Percentiles rank a stretch among this genome's conserved stretches.
Evolutionary conservation across 2,113 vertebrate species (phyloP).

Genomic region (Aleadryas rufinucha): DNA sequence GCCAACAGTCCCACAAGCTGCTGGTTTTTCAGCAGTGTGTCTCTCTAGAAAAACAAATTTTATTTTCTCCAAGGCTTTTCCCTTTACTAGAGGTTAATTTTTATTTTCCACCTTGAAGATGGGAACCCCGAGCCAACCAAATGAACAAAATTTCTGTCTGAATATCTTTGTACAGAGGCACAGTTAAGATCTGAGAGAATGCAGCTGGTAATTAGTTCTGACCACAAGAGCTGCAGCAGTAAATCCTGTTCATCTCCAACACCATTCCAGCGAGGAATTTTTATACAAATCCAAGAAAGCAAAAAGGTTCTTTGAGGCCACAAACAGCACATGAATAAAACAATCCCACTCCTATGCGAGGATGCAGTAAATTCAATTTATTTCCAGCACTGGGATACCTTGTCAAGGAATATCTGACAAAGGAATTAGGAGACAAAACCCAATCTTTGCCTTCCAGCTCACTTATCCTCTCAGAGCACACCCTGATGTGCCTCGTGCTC

Average conservation of each 20-base stretch:
- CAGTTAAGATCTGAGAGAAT: not conserved
- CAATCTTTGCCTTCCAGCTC: not conserved
- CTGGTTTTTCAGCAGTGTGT: not conserved
- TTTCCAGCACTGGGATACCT: not conserved
- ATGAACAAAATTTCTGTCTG: not conserved
- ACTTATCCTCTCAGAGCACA: not conserved
- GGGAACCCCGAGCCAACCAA: not conserved
- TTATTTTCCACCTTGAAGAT: not conserved
- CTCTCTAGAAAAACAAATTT: not conserved
- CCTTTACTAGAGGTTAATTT: not conserved
- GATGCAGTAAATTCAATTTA: not conserved
- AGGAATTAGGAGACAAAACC: not conserved
- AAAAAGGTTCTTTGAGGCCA: not conserved
- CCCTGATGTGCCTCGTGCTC: not conserved
- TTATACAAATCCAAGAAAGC: not conserved
- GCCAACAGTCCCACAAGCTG: not conserved
- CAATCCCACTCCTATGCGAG: not conserved
- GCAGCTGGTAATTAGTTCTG: not conserved
- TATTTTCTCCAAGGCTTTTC: not conserved
- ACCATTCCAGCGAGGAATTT: not conserved
- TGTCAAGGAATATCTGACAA: not conserved
- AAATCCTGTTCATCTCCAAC: not conserved
- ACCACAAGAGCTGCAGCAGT: not conserved
- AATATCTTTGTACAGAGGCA: not conserved
- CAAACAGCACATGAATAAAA: not conserved